phyloP scores from a whole-genome alignment of 2,888 invertebrate species.

The Acanthoscelides obtectus region DNA sequence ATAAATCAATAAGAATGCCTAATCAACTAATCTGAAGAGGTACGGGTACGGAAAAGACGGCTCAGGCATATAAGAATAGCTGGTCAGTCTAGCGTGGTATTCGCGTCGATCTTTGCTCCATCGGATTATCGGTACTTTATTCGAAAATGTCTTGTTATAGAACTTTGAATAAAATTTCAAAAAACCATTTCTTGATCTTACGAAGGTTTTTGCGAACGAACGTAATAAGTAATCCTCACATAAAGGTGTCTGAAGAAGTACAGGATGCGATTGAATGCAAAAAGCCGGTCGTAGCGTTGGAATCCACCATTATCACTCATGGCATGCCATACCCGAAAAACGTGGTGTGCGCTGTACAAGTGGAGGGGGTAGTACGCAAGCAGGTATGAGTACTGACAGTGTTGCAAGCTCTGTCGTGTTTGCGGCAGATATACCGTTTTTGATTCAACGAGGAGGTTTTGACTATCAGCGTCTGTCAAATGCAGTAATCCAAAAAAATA shows the following conservation, averaged over 20 bases:
- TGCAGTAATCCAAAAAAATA: too few relatives aligned
- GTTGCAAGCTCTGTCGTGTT: neutral
- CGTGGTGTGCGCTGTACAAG: conserved; percentile 74
- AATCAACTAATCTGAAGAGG: neutral
- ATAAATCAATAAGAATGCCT: neutral
- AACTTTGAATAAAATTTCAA: neutral
- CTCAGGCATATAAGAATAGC: neutral
- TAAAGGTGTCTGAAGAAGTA: conserved; percentile 56
- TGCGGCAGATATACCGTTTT: neutral
- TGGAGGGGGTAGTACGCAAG: conserved; percentile 72
- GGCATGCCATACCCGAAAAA: conserved; percentile 96
- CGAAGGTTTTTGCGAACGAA: neutral
- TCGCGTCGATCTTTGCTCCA: neutral
- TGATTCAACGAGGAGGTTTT: too few relatives aligned
- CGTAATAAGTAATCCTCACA: conserved; percentile 6
- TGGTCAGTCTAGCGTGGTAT: neutral
- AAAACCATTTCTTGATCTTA: neutral
- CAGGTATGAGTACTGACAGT: conserved; percentile 49
- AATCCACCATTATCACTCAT: conserved; percentile 97
- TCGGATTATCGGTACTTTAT: neutral
- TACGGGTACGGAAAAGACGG: neutral
- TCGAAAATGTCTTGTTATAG: neutral
- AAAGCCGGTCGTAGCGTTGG: conserved; percentile 85
- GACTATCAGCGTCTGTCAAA: too few relatives aligned
- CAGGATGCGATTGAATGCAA: conserved; percentile 56